Conservation (phyloP, 2,888 invertebrate genomes). For the Drosophila greeni region DNA sequence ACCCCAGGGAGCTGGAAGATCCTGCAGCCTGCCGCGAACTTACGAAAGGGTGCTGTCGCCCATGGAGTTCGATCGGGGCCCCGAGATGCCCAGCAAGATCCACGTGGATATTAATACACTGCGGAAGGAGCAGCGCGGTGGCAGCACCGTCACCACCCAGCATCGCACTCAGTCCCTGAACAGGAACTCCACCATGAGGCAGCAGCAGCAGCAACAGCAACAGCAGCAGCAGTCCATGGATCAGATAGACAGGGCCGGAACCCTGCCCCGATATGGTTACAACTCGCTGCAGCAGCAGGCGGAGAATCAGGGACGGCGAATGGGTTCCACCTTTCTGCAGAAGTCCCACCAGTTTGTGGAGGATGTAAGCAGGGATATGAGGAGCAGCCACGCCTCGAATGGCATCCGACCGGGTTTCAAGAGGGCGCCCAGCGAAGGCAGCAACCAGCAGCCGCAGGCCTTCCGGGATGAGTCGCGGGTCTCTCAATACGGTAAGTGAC, state of each 20-base stretch:
- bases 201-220: slow-evolving; percentile 56
- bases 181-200: slow-evolving; percentile 70
- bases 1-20: slow-evolving; percentile 79
- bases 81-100: slow-evolving; percentile 79
- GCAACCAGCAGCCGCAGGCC: slow-evolving; percentile 81
- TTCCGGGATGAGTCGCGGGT: slow-evolving; percentile 86
- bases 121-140: slow-evolving; percentile 67
- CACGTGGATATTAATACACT: slow-evolving; percentile 69
- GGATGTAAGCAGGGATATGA: slow-evolving; percentile 83
- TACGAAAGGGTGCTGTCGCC: slow-evolving; percentile 81
- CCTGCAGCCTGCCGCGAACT: slow-evolving; percentile 80
- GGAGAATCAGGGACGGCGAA: slow-evolving; percentile 82
- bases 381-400: slow-evolving; percentile 31
- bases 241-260: slow-evolving; percentile 79
- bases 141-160: slow-evolving; percentile 63
- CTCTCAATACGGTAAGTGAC: slow-evolving; percentile 85
- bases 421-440: slow-evolving; percentile 78
- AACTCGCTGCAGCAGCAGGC: slow-evolving; percentile 77
- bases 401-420: slow-evolving; percentile 77
- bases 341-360: slow-evolving; percentile 85
- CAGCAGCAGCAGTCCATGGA: slow-evolving; percentile 52
- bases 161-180: slow-evolving; percentile 75
- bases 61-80: slow-evolving; percentile 82
- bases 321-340: slow-evolving; percentile 84
- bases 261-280: slow-evolving; percentile 82